A percentile compares a stretch with the other conserved stretches of the same genome.
Conservation (phyloP, 1,140 invertebrate species). For the Copidosoma floridanum region DNA sequence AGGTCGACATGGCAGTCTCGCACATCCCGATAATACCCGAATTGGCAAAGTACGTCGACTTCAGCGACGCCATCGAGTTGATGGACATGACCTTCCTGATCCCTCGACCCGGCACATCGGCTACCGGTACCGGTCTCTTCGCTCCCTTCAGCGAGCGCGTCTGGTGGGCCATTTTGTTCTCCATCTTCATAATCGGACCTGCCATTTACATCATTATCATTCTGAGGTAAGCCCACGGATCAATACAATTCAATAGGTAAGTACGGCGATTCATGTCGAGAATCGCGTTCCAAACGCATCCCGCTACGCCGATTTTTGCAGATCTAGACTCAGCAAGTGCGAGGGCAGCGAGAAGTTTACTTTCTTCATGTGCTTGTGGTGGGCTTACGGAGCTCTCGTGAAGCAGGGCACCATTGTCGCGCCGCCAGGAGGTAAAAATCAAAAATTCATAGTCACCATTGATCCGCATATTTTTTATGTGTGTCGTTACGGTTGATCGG, state of each 20-base stretch:
- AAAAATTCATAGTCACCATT: no score
- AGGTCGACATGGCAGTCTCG: slow-evolving; percentile 73
- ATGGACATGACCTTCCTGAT: slow-evolving; percentile 75
- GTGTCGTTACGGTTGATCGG: no score
- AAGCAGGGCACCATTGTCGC: slow-evolving; percentile 81
- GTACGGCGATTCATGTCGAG: no score
- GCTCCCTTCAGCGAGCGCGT: slow-evolving; percentile 77
- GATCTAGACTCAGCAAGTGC: slow-evolving; percentile 55
- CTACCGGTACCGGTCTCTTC: slow-evolving; percentile 77
- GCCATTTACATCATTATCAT: slow-evolving; percentile 73
- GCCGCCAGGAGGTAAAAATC: slow-evolving; percentile 77
- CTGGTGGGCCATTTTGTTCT: slow-evolving; percentile 74
- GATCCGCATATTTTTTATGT: no score
- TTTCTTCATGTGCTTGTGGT: slow-evolving; percentile 75
- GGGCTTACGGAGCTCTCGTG: slow-evolving; percentile 83
- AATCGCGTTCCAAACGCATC: no score
- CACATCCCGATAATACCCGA: slow-evolving; percentile 71
- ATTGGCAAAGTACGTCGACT: slow-evolving; percentile 60
- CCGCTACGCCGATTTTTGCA: slow-evolving; percentile 33
- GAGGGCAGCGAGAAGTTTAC: slow-evolving; percentile 60
- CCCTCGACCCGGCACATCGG: slow-evolving; percentile 74
- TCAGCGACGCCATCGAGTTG: slow-evolving; percentile 69
- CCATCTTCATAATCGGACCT: slow-evolving; percentile 72
- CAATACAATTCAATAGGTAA: no score
- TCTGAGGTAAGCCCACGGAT: no score